Base-by-base conservation (phyloP, 2,113 vertebrate species). In the Dasyornis broadbenti region DNA sequence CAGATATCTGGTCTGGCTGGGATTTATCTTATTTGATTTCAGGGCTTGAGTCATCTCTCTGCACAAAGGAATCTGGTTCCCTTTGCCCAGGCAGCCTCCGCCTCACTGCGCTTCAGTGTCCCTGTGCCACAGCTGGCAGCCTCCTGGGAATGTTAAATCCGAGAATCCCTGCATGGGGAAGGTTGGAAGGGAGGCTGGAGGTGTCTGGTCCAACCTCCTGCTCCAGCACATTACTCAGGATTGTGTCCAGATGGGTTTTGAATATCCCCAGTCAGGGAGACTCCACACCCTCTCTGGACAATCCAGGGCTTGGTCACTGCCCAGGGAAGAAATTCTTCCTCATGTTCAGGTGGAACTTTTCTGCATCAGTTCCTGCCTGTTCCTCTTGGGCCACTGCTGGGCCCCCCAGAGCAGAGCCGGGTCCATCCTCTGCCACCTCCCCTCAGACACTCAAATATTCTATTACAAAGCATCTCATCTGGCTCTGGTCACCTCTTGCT, bases 291-390 rank as follows among this genome's bases (percentile, higher is more conserved):
- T 39, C 7, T 33, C 19, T 59, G 86, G 44, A 39, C 16, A 52
- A 16, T 24, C 44, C 52, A 39, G 23, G 0, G 44, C 14, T 81
- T 0, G 0, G 45, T 30, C 60, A 17, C 61, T 45, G 53, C 19
- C 1, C 15, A 44, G 37, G 6, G 8, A 11, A 53, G 18, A 65
- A 39, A 3, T n/a, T 75, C n/a, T 53, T 14, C 45, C 53, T 68
- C 53, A 6, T 15, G 24, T 15, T 10, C 45, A 18, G n/a, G 28
- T 68, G 53, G 45, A 68, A 53, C 4, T 60, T 22, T 7, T 1
- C 47, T 53, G 39, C n/a, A 31, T 47, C 30, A 7, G 1, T 13
- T 75, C 21, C 61, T 68, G 26, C 6, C 65, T 0, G 0, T 59
- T 52, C 24, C n/a, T 60, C 19, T 15, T 30, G 20, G 11, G 1